Evolutionary conservation across 2,888 invertebrate species (phyloP).

Genomic region (Parapristionchus giblindavisi): DNA sequence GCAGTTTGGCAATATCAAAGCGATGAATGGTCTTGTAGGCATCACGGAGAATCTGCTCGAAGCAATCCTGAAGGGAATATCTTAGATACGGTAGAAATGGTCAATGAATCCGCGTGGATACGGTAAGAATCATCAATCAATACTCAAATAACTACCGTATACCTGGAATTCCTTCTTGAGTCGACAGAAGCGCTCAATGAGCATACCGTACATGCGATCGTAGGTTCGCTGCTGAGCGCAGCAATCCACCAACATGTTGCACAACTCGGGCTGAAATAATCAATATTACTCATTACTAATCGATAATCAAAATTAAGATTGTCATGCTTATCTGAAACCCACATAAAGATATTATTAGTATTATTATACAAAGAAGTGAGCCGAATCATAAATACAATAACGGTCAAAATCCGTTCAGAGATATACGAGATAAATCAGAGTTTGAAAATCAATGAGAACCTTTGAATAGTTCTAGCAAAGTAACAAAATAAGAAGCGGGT

Average conservation of each 20-base stretch:
- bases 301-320: too few species aligned
- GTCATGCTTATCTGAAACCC: too few species aligned
- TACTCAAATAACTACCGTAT: neutral
- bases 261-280: slow-evolving; percentile 79
- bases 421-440: too few species aligned
- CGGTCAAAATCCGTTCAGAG: too few species aligned
- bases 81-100: neutral
- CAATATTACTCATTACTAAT: too few species aligned
- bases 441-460: too few species aligned
- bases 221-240: slow-evolving; percentile 98
- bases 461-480: too few species aligned
- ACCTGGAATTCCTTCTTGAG: slow-evolving; percentile 88
- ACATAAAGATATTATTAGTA: too few species aligned
- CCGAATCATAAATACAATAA: too few species aligned
- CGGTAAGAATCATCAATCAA: neutral
- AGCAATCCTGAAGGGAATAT: slow-evolving; percentile 76
- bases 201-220: slow-evolving; percentile 93
- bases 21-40: slow-evolving; percentile 91
- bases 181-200: slow-evolving; percentile 91
- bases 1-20: slow-evolving; percentile 90
- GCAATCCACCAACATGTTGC: slow-evolving; percentile 98
- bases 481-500: too few species aligned
- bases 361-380: too few species aligned
- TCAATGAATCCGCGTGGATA: neutral
- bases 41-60: slow-evolving; percentile 92